Evolutionary conservation across 2,113 vertebrate species (phyloP), one percentile per base, ranked within the genome.

Genomic region (Desmodus rotundus): DNA sequence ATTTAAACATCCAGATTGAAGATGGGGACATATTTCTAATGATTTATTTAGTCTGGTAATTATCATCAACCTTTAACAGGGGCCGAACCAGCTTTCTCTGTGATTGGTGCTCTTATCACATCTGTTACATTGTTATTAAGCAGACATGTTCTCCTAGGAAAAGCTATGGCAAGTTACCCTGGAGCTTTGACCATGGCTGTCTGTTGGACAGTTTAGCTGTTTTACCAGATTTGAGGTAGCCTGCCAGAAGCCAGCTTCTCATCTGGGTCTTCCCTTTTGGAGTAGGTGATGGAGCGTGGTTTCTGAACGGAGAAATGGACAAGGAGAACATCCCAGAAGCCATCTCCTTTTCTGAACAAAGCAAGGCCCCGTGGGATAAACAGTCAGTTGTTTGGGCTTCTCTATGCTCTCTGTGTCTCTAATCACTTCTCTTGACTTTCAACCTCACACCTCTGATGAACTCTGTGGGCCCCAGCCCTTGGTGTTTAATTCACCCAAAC

Each of bases 1-100:
- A 93, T 97, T 97, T 96, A 67, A 97, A 61, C 56, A 45, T 91
- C 74, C 72, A 96, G 41, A 73, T 96, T 96, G 91, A 77, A 97
- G 43, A 94, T 93, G 65, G 91, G 43, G n/a, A 77, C 41, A 96
- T 94, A 94, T 50, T 96, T 94, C 36, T 47, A 96, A 28, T 78
- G 3, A 94, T 95, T 97, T 96, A 52, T 96, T 96, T 96, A 96
- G 87, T 95, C 95, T 98, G 83, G 73, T 91, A 95, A 97, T 96
- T 93, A 77, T 43, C 85, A 93, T 96, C 33, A 96, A 20, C 31
- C 41, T 68, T 94, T 91, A 89, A 43, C 33, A 89, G 1, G 3
- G 54, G 78, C 2, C 89, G 76, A 96, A 41, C 28, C 36, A 78
- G n/a, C 50, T 89, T 8, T 87, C 36, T 91, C 41, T 78, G 17